Conservation (phyloP, 2,113 vertebrate species). For the Ctenodactylus gundi region DNA sequence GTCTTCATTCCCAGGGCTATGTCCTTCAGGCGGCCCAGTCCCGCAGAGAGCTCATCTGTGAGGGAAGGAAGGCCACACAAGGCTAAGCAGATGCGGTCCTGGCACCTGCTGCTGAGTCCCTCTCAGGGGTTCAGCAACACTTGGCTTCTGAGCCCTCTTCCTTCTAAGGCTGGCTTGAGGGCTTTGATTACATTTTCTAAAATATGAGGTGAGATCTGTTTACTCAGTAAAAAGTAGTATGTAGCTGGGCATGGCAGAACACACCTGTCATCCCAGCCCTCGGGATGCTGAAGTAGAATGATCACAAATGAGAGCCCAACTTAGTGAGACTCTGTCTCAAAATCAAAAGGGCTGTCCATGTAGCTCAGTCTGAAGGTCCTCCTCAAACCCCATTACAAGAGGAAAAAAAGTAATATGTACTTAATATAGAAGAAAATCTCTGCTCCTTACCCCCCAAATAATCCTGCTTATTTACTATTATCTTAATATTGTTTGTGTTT, state of each 20-base stretch:
- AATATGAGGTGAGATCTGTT: background rate
- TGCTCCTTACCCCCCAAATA: background rate
- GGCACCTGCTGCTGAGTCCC: background rate
- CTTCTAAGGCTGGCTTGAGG: background rate
- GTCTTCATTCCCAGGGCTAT: constrained; percentile 94
- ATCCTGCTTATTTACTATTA: background rate
- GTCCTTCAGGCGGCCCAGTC: constrained; percentile 92
- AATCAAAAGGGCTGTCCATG: background rate
- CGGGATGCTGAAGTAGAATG: background rate
- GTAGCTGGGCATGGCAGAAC: background rate
- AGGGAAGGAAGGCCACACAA: background rate
- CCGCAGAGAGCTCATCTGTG: constrained; percentile 93
- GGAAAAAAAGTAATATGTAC: background rate
- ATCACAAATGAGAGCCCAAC: background rate
- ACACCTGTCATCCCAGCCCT: background rate
- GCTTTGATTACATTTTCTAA: background rate
- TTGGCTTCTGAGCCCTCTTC: background rate
- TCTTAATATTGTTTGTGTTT: background rate
- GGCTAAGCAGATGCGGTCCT: background rate
- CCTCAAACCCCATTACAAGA: background rate
- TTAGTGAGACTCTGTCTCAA: background rate
- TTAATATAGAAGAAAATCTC: background rate
- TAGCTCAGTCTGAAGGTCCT: background rate
- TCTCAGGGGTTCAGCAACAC: background rate
- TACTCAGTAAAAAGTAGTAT: background rate